A percentile compares a stretch with the other conserved stretches of the same genome.
These are phyloP conservation scores for Luffia ferchaultella DNA, from an alignment of 2,888 invertebrate species.

Conservation along the genomic window DNA sequence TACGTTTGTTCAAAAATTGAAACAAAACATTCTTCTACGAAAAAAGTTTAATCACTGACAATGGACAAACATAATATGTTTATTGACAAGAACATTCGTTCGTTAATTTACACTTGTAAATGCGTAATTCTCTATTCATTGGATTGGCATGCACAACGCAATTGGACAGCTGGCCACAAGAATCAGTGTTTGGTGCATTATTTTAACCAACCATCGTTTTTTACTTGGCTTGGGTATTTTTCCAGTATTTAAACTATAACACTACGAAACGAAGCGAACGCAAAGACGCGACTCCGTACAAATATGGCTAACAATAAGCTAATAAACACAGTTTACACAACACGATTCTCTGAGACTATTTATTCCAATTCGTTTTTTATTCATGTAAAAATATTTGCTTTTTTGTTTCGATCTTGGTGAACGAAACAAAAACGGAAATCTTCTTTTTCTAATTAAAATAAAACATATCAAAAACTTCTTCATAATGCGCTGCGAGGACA, in stretches of 20 bases:
- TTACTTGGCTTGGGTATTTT: too few relatives aligned
- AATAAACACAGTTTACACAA: background rate
- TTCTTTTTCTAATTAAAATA: too few relatives aligned
- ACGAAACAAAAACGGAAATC: too few relatives aligned
- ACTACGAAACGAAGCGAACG: slow-evolving; percentile 23
- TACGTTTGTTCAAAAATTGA: too few relatives aligned
- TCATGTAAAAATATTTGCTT: too few relatives aligned
- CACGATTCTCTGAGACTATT: background rate
- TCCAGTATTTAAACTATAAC: slow-evolving; percentile 44
- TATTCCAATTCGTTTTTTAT: too few relatives aligned
- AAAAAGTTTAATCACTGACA: background rate
- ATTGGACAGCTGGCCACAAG: background rate
- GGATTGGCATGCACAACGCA: background rate
- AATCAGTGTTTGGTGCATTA: slow-evolving; percentile 8
- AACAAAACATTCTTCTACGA: too few relatives aligned
- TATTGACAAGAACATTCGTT: background rate
- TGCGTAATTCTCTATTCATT: background rate
- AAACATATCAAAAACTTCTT: too few relatives aligned
- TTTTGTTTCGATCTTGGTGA: too few relatives aligned
- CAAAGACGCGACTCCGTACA: background rate
- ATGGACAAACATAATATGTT: background rate
- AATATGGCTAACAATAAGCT: slow-evolving; percentile 40
- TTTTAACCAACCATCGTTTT: slow-evolving; percentile 16
- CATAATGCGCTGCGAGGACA: too few relatives aligned
- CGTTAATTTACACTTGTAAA: background rate